Evolutionary conservation across 2,888 invertebrate genomes (phyloP).

Genomic region (Philonicus albiceps): DNA sequence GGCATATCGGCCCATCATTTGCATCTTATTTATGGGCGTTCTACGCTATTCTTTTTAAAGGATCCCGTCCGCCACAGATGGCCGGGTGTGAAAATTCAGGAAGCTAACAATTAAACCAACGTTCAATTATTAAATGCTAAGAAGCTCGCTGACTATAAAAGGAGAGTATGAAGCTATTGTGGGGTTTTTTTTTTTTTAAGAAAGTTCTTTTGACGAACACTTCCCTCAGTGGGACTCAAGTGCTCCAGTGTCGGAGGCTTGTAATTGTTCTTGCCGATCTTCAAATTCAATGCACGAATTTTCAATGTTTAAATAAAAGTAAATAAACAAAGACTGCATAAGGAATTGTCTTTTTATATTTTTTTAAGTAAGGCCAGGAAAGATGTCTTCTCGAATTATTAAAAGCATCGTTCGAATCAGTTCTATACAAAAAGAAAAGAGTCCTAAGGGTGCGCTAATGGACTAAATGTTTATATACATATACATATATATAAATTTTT

Average conservation of each 20-base stretch:
- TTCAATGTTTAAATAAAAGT: background rate
- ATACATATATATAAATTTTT: too few species aligned
- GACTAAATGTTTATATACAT: too few species aligned
- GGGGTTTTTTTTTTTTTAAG: background rate
- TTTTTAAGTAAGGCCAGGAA: background rate
- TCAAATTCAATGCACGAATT: background rate
- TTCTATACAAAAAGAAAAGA: background rate
- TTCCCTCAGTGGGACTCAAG: background rate
- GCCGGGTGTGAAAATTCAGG: slow-evolving; percentile 31
- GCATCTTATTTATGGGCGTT: slow-evolving; percentile 10
- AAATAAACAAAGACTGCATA: background rate
- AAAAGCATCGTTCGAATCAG: background rate
- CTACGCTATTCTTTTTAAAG: background rate
- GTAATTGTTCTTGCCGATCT: background rate
- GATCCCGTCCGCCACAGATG: background rate
- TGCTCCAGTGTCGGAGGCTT: background rate
- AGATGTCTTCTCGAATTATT: background rate
- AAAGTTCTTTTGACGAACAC: background rate
- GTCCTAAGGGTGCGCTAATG: background rate
- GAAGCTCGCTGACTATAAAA: background rate
- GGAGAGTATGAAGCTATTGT: background rate
- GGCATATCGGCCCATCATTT: slow-evolving; percentile 20
- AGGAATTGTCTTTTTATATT: background rate
- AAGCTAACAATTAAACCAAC: slow-evolving; percentile 23
- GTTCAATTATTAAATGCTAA: background rate